These are phyloP conservation scores for Cairina moschata DNA, from an alignment of 2,113 vertebrate genomes.

Conservation along the genomic window DNA sequence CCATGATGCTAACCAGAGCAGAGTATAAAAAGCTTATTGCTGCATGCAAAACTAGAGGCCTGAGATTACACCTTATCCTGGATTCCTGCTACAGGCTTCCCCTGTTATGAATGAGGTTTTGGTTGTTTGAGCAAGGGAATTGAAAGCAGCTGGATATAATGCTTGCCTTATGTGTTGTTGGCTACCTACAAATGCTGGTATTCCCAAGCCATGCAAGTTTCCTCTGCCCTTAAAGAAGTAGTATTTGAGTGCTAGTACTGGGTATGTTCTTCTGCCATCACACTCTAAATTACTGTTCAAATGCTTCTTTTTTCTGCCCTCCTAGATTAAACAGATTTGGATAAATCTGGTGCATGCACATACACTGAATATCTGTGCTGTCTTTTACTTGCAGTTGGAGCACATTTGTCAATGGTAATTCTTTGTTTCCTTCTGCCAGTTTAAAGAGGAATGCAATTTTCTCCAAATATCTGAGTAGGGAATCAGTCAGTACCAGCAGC, in stretches of 20 bases:
- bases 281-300: neutral
- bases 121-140: neutral
- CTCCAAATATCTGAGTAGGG: neutral
- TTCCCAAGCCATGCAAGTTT: neutral
- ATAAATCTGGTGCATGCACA: neutral
- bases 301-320: neutral
- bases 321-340: neutral
- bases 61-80: neutral
- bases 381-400: neutral
- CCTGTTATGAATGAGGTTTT: neutral
- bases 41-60: neutral
- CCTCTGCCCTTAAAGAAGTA: neutral
- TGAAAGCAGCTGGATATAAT: constrained; percentile 13
- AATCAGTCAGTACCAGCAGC: neutral
- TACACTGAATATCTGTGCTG: neutral
- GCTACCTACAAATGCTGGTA: neutral
- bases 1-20: neutral
- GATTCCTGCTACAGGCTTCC: neutral
- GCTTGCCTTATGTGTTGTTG: neutral
- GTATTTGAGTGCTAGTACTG: neutral
- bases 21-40: neutral
- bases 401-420: neutral
- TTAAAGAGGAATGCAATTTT: neutral
- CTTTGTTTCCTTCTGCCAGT: neutral
- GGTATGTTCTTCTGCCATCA: neutral